Evolutionary conservation across 2,797 vertebrate species (phyloP).

Genomic region (Bovichtus diacanthus): DNA sequence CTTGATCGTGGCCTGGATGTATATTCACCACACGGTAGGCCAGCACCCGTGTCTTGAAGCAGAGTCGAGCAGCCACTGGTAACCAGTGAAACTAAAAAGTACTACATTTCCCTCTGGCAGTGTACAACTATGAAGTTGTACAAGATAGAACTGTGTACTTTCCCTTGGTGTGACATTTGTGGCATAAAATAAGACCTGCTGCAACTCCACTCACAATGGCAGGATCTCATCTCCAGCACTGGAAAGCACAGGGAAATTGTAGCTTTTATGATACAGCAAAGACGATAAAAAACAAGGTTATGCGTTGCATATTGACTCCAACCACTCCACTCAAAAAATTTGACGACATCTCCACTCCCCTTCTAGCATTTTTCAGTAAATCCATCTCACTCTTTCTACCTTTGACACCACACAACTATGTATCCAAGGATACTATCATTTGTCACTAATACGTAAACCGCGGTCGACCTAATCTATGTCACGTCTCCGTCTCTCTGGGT

Average conservation of each 20-base stretch:
- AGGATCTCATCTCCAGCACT: not conserved
- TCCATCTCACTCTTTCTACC: constrained; percentile 41
- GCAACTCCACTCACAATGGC: not conserved
- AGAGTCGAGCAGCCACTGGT: too few species aligned
- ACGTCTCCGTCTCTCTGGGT: constrained; percentile 20
- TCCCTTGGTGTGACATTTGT: not conserved
- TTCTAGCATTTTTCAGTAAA: constrained; percentile 18
- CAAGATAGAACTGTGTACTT: not conserved
- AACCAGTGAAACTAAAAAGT: too few species aligned
- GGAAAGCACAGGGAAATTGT: not conserved
- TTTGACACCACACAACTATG: constrained; percentile 39
- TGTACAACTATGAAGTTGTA: not conserved
- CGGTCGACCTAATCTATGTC: constrained; percentile 21
- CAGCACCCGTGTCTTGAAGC: too few species aligned
- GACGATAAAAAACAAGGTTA: constrained; percentile 6
- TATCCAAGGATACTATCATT: constrained; percentile 50
- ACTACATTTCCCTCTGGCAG: not conserved
- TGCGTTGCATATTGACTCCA: not conserved
- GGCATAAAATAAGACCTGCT: not conserved
- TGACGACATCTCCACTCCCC: constrained; percentile 33
- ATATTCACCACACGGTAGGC: too few species aligned
- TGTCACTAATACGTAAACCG: constrained; percentile 23
- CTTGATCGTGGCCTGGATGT: too few species aligned
- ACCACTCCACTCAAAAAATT: constrained; percentile 11
- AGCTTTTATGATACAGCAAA: not conserved